Base-by-base conservation (phyloP, 1,140 invertebrate genomes). In the Epicauta chinensis region DNA sequence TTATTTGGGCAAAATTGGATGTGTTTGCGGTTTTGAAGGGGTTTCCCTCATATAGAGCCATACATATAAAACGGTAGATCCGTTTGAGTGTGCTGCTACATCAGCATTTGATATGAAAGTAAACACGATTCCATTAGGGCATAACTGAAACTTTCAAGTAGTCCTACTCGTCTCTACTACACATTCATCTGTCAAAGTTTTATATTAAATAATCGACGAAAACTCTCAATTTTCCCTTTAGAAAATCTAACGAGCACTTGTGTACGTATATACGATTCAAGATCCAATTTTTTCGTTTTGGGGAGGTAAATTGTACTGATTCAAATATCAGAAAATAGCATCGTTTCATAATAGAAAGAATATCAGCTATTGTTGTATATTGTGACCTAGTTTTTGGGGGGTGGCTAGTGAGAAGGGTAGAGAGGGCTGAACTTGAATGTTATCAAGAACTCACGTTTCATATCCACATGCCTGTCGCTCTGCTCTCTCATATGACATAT, bases 21-120 rank as follows among this genome's bases (percentile, higher is more conserved):
- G 45, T 47, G 45, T 47, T 47, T 32, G 45, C 34, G 45, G 45
- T 47, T 47, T 16, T 34, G 37, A 47, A 47, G 45, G 45, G 45
- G 36, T 47, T 32, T 34, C 45, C 45, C 36, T 47, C 23, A 23
- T 23, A 23, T 7, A 7, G 4, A 23, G 4, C 4, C 23, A 7
- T 23, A 23, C 7, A 7, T 23, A 23, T 23, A 37, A 30, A 47
- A 47, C 45, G 34, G 23, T 37, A 17, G 35, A 47, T 37, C 34
- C 34, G 45, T 47, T 47, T 47, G 45, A 47, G 35, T 39, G 31
- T 23, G 23, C 39, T 44, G 42, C 51, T 52, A 52, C 51, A 52
- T 52, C 51, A 52, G 51, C 51, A 44, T 42, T 52, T 52, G 51
- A 52, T 52, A 52, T 52, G 51, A 52, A 43, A 52, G 51, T 52